Evolutionary conservation across 2,888 invertebrate genomes (phyloP).

Genomic region (Pardosa pseudoannulata): DNA sequence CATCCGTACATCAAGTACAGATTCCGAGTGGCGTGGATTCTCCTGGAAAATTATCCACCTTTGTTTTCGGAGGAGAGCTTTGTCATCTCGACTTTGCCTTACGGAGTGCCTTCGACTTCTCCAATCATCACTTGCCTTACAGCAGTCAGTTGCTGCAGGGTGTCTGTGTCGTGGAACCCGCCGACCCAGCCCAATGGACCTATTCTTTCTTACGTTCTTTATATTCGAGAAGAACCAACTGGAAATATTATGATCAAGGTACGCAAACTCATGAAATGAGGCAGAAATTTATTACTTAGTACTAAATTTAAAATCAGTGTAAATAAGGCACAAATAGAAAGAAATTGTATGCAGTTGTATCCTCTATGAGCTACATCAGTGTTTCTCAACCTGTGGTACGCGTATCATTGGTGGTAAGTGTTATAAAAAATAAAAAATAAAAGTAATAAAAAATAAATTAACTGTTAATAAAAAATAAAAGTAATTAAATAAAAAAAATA

Average conservation of each 20-base stretch:
- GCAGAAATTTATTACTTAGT: no score
- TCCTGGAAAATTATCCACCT: slow-evolving; percentile 80
- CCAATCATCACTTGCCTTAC: slow-evolving; percentile 84
- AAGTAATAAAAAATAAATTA: no score
- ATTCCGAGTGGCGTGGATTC: slow-evolving; percentile 91
- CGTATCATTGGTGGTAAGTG: no score
- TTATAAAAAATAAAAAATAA: no score
- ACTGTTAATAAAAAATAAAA: no score
- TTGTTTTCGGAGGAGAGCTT: slow-evolving; percentile 76
- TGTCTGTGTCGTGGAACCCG: slow-evolving; percentile 92
- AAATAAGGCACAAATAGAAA: no score
- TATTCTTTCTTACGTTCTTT: slow-evolving; percentile 89
- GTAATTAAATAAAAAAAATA: no score
- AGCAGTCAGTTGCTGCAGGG: slow-evolving; percentile 85
- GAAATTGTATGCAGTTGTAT: no score
- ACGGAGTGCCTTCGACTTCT: slow-evolving; percentile 84
- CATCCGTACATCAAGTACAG: slow-evolving; percentile 93
- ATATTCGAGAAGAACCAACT: slow-evolving; percentile 82
- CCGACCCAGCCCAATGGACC: slow-evolving; percentile 92
- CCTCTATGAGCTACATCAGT: no score
- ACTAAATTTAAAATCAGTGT: no score
- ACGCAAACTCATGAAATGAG: no score
- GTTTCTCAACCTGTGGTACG: no score
- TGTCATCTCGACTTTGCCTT: slow-evolving; percentile 77
- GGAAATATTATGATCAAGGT: slow-evolving; percentile 84